phyloP scores from a whole-genome alignment of 2,888 invertebrate species.

The Mongoloraphidia duomilia region DNA sequence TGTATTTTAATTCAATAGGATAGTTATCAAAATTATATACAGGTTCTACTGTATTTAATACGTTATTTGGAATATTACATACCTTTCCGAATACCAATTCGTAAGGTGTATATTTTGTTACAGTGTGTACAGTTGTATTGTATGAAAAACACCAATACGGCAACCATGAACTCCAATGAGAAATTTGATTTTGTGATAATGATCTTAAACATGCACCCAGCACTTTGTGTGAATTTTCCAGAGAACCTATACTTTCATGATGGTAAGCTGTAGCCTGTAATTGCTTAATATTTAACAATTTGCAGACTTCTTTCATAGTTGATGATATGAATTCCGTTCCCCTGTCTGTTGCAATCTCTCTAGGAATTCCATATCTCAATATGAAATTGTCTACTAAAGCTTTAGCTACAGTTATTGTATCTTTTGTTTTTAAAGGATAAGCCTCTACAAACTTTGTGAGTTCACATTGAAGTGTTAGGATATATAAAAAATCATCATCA shows the following conservation, averaged over 20 bases:
- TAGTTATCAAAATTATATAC: conserved; percentile 12
- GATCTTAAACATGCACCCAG: conserved; percentile 12
- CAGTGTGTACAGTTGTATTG: conserved; percentile 14
- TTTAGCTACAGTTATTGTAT: conserved; percentile 6
- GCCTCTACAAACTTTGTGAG: conserved; percentile 3
- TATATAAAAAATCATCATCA: conserved; percentile 10
- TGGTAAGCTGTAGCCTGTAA: conserved; percentile 10
- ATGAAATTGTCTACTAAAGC: conserved; percentile 13
- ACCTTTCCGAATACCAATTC: conserved; percentile 13
- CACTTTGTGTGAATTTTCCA: conserved; percentile 13
- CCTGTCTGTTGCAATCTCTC: conserved; percentile 9
- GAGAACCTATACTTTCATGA: conserved; percentile 9
- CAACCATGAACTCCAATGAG: conserved; percentile 13
- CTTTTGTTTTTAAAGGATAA: too few relatives aligned
- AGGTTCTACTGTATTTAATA: conserved; percentile 7
- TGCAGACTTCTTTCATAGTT: conserved; percentile 8
- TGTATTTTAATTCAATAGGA: conserved; percentile 14
- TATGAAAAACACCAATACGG: conserved; percentile 15
- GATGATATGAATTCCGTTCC: conserved; percentile 12
- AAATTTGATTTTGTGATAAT: conserved; percentile 4
- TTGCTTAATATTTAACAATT: conserved; percentile 11
- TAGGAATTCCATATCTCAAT: conserved; percentile 12
- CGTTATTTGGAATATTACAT: conserved; percentile 10
- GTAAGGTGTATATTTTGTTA: conserved; percentile 14
- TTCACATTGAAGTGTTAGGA: conserved; percentile 11